Conservation (phyloP, 2,113 vertebrate species). For the Sisor rabdophorus region DNA sequence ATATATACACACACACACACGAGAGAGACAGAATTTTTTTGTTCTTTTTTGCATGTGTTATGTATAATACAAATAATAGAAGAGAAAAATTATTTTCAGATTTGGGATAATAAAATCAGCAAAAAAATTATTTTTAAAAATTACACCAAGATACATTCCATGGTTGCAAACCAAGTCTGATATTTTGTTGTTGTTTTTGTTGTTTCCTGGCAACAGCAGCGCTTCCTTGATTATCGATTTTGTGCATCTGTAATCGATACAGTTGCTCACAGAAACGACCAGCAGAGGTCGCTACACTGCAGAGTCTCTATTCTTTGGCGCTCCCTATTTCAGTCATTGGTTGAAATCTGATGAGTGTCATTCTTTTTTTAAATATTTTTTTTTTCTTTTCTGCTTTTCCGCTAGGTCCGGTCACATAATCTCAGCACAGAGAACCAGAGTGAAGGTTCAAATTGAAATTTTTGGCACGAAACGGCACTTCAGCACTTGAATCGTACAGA, state of each 20-base stretch:
- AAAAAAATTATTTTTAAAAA: conserved; percentile 13
- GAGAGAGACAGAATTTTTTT: conserved; percentile 62
- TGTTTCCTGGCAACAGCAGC: conserved; percentile 59
- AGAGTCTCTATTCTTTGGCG: background rate
- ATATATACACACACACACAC: too few relatives aligned
- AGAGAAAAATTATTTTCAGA: conserved; percentile 77
- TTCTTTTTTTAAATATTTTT: background rate
- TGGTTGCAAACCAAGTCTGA: conserved; percentile 84
- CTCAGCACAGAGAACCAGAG: background rate
- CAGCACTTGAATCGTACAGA: conserved; percentile 56
- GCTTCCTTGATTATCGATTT: background rate
- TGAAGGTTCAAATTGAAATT: background rate
- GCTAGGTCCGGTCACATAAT: background rate
- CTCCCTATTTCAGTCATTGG: background rate
- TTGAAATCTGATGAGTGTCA: background rate
- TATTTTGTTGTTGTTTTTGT: conserved; percentile 61
- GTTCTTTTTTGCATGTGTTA: conserved; percentile 90
- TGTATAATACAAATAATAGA: conserved; percentile 81
- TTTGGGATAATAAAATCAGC: conserved; percentile 57
- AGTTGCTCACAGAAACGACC: conserved; percentile 5
- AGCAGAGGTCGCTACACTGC: background rate
- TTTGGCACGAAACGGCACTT: conserved; percentile 58
- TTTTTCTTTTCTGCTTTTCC: too few relatives aligned
- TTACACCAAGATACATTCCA: conserved; percentile 80
- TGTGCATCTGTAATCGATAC: background rate